Evolutionary conservation across 2,113 vertebrate species (phyloP).

Genomic region (Candoia aspera): DNA sequence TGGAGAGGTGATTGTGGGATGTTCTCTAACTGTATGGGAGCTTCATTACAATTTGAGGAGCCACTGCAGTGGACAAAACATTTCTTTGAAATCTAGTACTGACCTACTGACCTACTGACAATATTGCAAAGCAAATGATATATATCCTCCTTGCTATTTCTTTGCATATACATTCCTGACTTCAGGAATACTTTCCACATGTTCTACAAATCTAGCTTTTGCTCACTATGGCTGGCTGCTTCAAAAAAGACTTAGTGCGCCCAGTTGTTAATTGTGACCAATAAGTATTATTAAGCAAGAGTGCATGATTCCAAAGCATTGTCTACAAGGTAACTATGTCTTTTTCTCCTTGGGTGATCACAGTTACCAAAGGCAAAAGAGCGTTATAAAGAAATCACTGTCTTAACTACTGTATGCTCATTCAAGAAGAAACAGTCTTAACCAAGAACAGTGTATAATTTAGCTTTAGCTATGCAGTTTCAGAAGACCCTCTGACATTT

Average conservation of each 20-base stretch:
- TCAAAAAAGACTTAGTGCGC: neutral
- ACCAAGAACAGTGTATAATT: constrained; percentile 46
- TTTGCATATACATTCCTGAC: neutral
- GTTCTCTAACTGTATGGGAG: neutral
- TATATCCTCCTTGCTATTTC: neutral
- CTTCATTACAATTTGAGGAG: neutral
- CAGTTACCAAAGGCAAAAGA: constrained; percentile 36
- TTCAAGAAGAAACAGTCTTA: constrained; percentile 48
- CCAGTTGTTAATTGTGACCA: constrained; percentile 3
- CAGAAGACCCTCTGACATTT: constrained; percentile 32
- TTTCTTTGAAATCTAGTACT: neutral
- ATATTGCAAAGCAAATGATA: neutral
- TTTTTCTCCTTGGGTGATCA: constrained; percentile 30
- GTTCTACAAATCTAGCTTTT: constrained; percentile 5
- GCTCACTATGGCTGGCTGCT: neutral
- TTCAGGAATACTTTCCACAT: neutral
- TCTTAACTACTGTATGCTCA: constrained; percentile 22
- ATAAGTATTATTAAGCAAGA: constrained; percentile 17
- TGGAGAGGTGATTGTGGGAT: neutral
- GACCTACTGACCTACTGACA: neutral
- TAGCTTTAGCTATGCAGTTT: constrained; percentile 55
- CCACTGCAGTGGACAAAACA: neutral
- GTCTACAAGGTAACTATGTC: neutral
- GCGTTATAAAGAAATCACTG: constrained; percentile 58
- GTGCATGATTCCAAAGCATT: neutral